phyloP scores from a whole-genome alignment of 2,797 vertebrate genomes.

The Typhlichthys eigenmanni region DNA sequence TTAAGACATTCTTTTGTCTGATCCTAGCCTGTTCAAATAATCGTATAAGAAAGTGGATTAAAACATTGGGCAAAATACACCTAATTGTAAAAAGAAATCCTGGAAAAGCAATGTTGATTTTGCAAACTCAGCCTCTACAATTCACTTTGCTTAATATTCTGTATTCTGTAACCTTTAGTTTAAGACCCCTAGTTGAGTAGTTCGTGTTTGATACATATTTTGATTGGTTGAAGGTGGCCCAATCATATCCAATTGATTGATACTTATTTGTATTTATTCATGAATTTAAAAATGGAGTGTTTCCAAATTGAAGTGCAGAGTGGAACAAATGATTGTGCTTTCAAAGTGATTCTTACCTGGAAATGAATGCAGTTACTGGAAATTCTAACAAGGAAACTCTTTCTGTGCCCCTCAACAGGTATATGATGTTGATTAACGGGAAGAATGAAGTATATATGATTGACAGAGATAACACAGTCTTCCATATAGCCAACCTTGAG shows the following conservation, averaged over 20 bases:
- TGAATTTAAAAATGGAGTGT: too few species aligned
- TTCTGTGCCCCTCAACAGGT: constrained; percentile 74
- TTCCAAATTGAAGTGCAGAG: too few species aligned
- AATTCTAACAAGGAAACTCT: not conserved
- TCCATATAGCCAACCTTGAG: constrained; percentile 92
- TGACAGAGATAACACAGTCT: constrained; percentile 93
- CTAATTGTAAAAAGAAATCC: not conserved
- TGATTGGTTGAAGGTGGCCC: too few species aligned
- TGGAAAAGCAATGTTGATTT: not conserved
- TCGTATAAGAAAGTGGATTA: constrained; percentile 15
- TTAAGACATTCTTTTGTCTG: constrained; percentile 26
- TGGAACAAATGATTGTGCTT: too few species aligned
- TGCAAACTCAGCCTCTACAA: not conserved
- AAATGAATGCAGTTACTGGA: not conserved
- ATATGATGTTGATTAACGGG: constrained; percentile 98
- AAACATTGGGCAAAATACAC: not conserved
- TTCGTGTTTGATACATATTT: too few species aligned
- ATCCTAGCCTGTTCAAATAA: constrained; percentile 15
- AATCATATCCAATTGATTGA: too few species aligned
- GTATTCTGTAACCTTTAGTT: too few species aligned
- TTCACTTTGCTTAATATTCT: too few species aligned
- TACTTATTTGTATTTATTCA: too few species aligned
- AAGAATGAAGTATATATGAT: constrained; percentile 96
- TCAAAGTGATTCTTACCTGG: not conserved
- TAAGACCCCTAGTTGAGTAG: too few species aligned